These are phyloP conservation scores for Gymnoscelis rufifasciata DNA, from an alignment of 2,888 invertebrate genomes.

Conservation along the genomic window DNA sequence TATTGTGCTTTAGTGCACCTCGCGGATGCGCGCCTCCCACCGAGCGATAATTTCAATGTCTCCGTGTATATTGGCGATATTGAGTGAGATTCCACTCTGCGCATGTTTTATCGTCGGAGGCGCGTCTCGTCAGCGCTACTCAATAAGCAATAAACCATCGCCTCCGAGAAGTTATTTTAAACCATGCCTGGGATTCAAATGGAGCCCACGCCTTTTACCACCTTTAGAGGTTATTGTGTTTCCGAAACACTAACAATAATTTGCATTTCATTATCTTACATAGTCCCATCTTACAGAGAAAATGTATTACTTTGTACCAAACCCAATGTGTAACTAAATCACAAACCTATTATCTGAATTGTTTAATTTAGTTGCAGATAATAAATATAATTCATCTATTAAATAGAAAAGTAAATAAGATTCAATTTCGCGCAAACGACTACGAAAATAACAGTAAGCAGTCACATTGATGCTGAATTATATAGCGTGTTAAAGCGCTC, in stretches of 20 bases:
- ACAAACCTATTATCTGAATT: background rate
- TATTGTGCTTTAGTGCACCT: slow-evolving; percentile 58
- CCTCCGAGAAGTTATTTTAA: slow-evolving; percentile 75
- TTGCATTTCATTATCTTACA: slow-evolving; percentile 32
- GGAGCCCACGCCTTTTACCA: slow-evolving; percentile 71
- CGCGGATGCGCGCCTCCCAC: slow-evolving; percentile 66
- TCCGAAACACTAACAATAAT: slow-evolving; percentile 54
- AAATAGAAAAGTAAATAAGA: slow-evolving; percentile 18
- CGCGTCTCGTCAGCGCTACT: slow-evolving; percentile 73
- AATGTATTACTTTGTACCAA: slow-evolving; percentile 11
- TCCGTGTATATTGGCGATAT: slow-evolving; percentile 70
- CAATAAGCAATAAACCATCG: slow-evolving; percentile 79
- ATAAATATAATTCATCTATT: slow-evolving; percentile 7
- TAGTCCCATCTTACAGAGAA: slow-evolving; percentile 10
- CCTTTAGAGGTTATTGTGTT: slow-evolving; percentile 78
- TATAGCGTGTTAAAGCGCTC: slow-evolving; percentile 31
- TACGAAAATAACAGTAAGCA: slow-evolving; percentile 22
- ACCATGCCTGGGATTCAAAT: slow-evolving; percentile 61
- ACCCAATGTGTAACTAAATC: background rate
- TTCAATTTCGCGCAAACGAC: slow-evolving; percentile 2
- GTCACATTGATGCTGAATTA: slow-evolving; percentile 25
- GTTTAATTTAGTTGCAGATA: background rate
- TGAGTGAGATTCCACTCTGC: slow-evolving; percentile 72
- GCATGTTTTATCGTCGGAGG: slow-evolving; percentile 69
- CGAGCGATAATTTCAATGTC: slow-evolving; percentile 76